phyloP scores from a whole-genome alignment of 2,113 vertebrate genomes.

The Neodon shergylaensis region DNA sequence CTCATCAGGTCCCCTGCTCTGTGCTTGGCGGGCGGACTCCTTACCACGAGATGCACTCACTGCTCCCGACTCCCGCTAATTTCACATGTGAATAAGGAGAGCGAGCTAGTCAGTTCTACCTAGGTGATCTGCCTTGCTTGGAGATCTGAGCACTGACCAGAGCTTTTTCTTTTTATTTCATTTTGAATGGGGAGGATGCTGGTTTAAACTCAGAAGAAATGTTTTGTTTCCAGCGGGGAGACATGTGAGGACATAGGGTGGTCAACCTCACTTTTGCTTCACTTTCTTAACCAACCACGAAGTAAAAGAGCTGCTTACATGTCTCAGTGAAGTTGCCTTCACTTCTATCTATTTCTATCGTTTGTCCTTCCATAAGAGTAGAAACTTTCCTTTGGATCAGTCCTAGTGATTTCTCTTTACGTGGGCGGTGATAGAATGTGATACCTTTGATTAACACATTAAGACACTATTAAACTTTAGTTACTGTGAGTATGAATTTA shows the following conservation, averaged over 20 bases:
- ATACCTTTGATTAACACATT: constrained; percentile 27
- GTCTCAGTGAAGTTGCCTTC: neutral
- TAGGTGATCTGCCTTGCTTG: neutral
- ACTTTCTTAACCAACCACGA: neutral
- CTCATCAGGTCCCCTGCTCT: neutral
- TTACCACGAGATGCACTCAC: neutral
- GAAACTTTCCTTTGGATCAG: neutral
- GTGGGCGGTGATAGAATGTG: neutral
- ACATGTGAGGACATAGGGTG: neutral
- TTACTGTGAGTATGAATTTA: constrained; percentile 6
- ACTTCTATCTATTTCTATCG: neutral
- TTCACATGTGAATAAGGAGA: neutral
- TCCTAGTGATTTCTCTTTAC: neutral
- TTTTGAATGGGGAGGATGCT: neutral
- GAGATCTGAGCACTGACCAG: neutral
- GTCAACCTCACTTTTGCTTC: neutral
- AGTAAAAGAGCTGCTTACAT: constrained; percentile 11
- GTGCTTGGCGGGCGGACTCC: neutral
- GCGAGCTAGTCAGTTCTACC: neutral
- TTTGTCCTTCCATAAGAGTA: neutral
- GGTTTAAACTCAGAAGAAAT: neutral
- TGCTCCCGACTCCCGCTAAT: neutral
- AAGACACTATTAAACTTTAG: constrained; percentile 38
- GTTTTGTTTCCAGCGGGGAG: neutral
- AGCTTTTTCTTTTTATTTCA: neutral